Evolutionary conservation across 2,113 vertebrate species (phyloP).

Genomic region (Bos indicus): DNA sequence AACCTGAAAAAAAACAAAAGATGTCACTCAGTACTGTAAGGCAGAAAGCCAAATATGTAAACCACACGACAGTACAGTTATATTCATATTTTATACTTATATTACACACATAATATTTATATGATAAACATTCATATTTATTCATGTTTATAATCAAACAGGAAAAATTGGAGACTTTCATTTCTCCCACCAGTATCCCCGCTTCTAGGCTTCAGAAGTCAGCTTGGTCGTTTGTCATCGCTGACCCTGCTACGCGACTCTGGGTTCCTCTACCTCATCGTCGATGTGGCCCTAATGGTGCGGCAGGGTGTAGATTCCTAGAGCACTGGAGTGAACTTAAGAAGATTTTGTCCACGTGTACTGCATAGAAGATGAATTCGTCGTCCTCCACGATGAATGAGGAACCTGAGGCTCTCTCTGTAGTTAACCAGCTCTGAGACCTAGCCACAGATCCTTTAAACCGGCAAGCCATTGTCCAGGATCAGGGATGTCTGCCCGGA

Average conservation of each 20-base stretch:
- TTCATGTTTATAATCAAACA: background rate
- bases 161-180: background rate
- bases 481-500: conserved; percentile 96
- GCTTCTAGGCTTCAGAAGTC: no score
- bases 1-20: no score
- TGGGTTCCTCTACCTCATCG: no score
- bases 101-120: background rate
- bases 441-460: conserved; percentile 96
- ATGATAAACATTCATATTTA: background rate
- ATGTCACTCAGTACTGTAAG: background rate
- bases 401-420: conserved; percentile 92
- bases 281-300: no score
- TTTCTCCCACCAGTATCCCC: fast-evolving
- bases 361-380: conserved; percentile 82
- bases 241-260: no score
- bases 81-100: background rate
- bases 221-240: no score
- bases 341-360: conserved; percentile 68
- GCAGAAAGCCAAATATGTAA: background rate
- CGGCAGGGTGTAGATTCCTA: no score
- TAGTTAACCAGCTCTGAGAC: conserved; percentile 97
- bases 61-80: background rate
- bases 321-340: conserved; percentile 34
- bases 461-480: conserved; percentile 95
- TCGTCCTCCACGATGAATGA: conserved; percentile 89